Conservation (phyloP, 2,888 invertebrate genomes). For the Sminthurides aquaticus region DNA sequence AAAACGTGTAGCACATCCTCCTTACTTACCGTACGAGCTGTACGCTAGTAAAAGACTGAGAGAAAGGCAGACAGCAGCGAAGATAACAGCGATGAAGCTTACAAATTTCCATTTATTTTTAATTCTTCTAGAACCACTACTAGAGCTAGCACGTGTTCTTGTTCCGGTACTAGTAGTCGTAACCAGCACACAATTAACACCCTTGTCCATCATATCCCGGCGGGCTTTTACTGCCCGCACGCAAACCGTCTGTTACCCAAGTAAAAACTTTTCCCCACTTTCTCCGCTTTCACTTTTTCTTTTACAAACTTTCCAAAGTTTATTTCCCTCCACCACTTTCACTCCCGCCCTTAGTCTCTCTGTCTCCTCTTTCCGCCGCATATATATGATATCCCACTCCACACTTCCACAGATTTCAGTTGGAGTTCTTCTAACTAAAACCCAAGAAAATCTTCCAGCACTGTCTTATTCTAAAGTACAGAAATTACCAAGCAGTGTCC, state of each 20-base stretch:
- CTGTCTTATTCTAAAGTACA: too few relatives aligned
- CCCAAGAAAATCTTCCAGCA: too few relatives aligned
- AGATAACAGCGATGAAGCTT: constrained; percentile 26
- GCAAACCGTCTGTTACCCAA: not conserved
- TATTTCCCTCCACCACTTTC: not conserved
- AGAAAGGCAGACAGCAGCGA: constrained; percentile 32
- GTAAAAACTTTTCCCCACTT: not conserved
- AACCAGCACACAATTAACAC: constrained; percentile 40
- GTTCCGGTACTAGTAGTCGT: constrained; percentile 25
- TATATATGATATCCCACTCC: too few relatives aligned
- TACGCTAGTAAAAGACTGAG: constrained; percentile 32
- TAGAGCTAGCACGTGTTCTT: not conserved
- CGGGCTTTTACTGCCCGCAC: not conserved
- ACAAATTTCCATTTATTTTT: constrained; percentile 31
- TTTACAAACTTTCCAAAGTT: not conserved
- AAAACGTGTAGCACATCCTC: too few relatives aligned
- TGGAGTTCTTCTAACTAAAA: too few relatives aligned
- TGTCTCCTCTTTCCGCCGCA: too few relatives aligned
- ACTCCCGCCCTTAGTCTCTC: too few relatives aligned
- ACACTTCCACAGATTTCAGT: too few relatives aligned
- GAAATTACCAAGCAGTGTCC: too few relatives aligned
- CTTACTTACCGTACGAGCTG: constrained; percentile 33
- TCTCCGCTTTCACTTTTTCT: not conserved
- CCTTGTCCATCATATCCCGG: constrained; percentile 30
- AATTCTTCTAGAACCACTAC: constrained; percentile 24